Conservation (phyloP, 1,140 invertebrate species). For the Zeugodacus cucurbitae region DNA sequence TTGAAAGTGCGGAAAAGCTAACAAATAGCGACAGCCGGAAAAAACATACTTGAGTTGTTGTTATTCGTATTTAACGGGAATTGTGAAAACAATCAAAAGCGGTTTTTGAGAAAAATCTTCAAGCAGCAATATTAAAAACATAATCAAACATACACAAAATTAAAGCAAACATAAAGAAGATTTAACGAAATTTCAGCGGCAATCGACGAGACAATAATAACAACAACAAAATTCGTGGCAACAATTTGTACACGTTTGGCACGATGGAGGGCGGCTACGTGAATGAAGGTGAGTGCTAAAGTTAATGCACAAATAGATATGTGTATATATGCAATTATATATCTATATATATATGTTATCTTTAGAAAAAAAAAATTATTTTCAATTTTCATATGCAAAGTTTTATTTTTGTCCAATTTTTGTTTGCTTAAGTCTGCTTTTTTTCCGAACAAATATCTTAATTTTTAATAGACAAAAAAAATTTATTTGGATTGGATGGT, state of each 20-base stretch:
- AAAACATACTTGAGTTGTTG: background rate
- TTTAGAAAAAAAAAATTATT: background rate
- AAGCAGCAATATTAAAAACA: background rate
- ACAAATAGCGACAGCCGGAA: background rate
- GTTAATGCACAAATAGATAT: background rate
- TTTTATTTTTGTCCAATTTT: too few species aligned
- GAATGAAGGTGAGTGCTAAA: constrained; percentile 61
- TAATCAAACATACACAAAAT: background rate
- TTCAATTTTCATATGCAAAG: too few species aligned
- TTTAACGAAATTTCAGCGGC: background rate
- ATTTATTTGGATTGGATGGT: too few species aligned
- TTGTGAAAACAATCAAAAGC: background rate
- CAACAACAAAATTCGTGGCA: constrained; percentile 45
- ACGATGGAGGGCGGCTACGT: constrained; percentile 65
- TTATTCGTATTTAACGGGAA: background rate
- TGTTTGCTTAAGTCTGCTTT: too few species aligned
- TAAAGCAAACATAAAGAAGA: background rate
- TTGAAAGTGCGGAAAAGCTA: background rate
- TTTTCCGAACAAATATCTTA: too few species aligned
- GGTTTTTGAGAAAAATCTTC: constrained; percentile 6
- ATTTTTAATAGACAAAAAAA: too few species aligned
- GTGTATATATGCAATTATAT: background rate
- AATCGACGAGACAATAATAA: background rate
- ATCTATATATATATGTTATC: too few species aligned
- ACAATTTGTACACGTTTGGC: constrained; percentile 64